Base-by-base conservation (phyloP, 1,140 invertebrate species). In the Acyrthosiphon pisum region DNA sequence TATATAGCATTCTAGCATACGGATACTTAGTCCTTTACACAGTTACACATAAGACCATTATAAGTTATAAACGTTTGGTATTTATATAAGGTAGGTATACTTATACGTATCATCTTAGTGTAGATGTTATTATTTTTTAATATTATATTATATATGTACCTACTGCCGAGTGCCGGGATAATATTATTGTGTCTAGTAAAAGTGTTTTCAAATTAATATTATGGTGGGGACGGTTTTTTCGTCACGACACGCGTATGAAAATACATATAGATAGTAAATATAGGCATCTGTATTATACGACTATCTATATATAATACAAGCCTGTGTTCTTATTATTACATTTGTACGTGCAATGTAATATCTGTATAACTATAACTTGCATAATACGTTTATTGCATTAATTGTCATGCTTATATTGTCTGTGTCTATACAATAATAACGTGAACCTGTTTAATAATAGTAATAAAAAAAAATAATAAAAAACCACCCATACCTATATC, bases 261-360 rank as follows among this genome's bases (percentile, higher is more conserved):
- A 76, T 76, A 76, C 30, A 68, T n/a, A n/a, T 14, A n/a, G n/a
- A 14, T n/a, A 76, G 30, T 68, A 76, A 68, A 76, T 68, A n/a
- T n/a, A 68, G 60, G 60, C 30, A 68, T 76, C 60, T 53, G 20
- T n/a, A 68, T 2, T 68, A 68, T n/a, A n/a, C 60, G 60, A 76
- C 60, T n/a, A 76, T 68, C 56, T n/a, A 76, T 68, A 14, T 18
- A 76, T n/a, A 14, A n/a, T 76, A 76, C n/a, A n/a, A 76, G 60
- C 6, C 60, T 18, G 60, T n/a, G 60, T 76, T 76, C 60, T n/a
- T 76, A 76, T 18, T 76, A n/a, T 76, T 76, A 76, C 30, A 30
- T 76, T 35, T 76, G 60, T 76, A 76, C 60, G 60, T 76, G 60
- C 60, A 76, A 76, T 76, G n/a, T 76, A 76, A 76, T 76, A 23